Evolutionary conservation across 1,140 invertebrate species (phyloP), one percentile per base, ranked within the genome.

Genomic region (Anthonomus grandis): DNA sequence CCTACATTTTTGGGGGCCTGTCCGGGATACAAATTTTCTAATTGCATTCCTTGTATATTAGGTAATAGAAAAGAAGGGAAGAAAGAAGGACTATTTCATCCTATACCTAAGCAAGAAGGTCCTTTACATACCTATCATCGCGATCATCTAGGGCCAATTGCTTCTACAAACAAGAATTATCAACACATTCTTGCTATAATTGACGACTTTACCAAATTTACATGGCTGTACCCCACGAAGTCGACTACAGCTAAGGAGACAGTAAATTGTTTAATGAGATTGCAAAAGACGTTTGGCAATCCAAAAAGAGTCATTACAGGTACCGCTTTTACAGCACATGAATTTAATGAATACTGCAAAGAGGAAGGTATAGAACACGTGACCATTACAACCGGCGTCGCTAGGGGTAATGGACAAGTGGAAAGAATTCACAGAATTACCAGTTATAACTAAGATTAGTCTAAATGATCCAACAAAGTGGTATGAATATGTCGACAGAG

Each of bases 121-220:
- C 68, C 65, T 8, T 54, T 70, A 21, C 24, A 64, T 4, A 71
- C 64, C 4, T 66, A 65, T 42, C 67, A 71, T 46, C 48, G 63
- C 5, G 70, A 74, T 58, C 67, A 72, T 58, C 58, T 72, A 68
- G 74, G 76, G 22, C 73, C 74, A 6, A 21, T 46, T 8, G 4
- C 42, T 19, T 19, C 6, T 10, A 46, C 71, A 0, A 60, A 59
- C 5, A 77, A 76, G 34, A 57, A 60, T 4, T 76, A 78, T 50
- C 66, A 70, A 25, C 62, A 75, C 47, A 64, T 76, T 2, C 62
- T 76, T 0, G 65, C 62, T 0, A 50, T 77, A 1, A 59, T 74
- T 1, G 71, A 76, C 52, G 66, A 55, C 1, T 76, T 75, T 61
- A 65, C 69, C 1, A 75, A 76, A 41, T 76, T 74, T 60, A 57